A percentile compares a stretch with the other conserved stretches of the same genome.
Conservation (phyloP, 2,797 vertebrate species). For the Pseudochirops cupreus region DNA sequence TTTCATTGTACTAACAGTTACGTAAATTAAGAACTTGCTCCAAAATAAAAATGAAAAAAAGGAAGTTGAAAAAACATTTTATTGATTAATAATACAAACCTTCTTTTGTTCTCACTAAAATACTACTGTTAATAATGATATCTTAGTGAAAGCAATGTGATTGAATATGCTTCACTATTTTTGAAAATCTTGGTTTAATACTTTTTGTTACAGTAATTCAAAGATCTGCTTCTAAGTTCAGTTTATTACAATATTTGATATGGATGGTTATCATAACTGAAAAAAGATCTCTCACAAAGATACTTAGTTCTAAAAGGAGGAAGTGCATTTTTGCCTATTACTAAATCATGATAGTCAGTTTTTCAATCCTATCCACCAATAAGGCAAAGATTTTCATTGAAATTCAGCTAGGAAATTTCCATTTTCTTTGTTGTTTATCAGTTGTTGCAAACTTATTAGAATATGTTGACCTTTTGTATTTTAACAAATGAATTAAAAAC, state of each 20-base stretch:
- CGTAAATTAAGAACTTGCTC: background rate
- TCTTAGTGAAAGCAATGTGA: background rate
- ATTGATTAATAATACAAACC: background rate
- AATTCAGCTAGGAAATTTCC: background rate
- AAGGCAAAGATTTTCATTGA: background rate
- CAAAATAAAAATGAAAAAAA: background rate
- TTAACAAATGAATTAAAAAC: background rate
- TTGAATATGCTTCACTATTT: background rate
- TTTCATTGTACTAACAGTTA: background rate
- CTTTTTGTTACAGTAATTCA: background rate
- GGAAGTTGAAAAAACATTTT: background rate
- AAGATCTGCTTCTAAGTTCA: background rate
- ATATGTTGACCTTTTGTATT: background rate
- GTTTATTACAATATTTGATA: background rate
- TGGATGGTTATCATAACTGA: background rate
- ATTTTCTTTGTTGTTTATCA: background rate
- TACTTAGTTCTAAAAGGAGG: background rate
- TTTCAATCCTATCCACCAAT: background rate
- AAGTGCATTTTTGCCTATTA: background rate
- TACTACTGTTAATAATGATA: background rate
- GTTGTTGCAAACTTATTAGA: background rate
- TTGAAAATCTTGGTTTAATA: background rate
- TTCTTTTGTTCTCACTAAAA: background rate
- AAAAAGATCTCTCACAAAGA: background rate
- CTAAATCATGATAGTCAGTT: background rate